Evolutionary conservation across 2,113 vertebrate species (phyloP).

Genomic region (Salvelinus namaycush): DNA sequence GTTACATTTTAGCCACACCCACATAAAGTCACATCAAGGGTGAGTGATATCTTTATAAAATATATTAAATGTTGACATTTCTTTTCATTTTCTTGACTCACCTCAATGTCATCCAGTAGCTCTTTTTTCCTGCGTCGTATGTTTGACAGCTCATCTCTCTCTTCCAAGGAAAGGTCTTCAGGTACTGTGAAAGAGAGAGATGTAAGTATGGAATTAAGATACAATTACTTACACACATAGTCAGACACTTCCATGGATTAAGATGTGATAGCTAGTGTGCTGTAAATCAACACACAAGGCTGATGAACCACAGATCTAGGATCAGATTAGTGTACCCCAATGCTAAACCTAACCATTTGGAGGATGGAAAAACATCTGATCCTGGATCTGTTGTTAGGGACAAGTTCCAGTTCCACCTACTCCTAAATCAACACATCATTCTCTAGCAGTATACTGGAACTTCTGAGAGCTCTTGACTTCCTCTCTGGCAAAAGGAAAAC

Average conservation of each 20-base stretch:
- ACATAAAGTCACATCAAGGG: too few relatives aligned
- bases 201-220: conserved; percentile 50
- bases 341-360: not conserved
- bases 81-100: conserved; percentile 56
- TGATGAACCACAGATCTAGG: not conserved
- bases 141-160: conserved; percentile 92
- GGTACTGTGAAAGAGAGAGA: conserved; percentile 76
- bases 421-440: not conserved
- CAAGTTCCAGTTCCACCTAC: not conserved
- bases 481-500: conserved; percentile 29
- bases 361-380: not conserved
- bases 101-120: conserved; percentile 97
- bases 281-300: not conserved
- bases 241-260: conserved; percentile 54
- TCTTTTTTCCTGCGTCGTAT: conserved; percentile 96
- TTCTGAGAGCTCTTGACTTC: conserved; percentile 10
- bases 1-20: too few relatives aligned
- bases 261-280: not conserved
- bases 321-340: not conserved
- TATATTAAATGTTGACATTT: too few relatives aligned
- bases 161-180: conserved; percentile 90
- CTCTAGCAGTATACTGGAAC: conserved; percentile 18
- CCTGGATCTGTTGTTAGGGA: not conserved
- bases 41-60: too few relatives aligned
- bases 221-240: conserved; percentile 35